phyloP scores from a whole-genome alignment of 2,113 vertebrate species.

The Budorcas taxicolor region DNA sequence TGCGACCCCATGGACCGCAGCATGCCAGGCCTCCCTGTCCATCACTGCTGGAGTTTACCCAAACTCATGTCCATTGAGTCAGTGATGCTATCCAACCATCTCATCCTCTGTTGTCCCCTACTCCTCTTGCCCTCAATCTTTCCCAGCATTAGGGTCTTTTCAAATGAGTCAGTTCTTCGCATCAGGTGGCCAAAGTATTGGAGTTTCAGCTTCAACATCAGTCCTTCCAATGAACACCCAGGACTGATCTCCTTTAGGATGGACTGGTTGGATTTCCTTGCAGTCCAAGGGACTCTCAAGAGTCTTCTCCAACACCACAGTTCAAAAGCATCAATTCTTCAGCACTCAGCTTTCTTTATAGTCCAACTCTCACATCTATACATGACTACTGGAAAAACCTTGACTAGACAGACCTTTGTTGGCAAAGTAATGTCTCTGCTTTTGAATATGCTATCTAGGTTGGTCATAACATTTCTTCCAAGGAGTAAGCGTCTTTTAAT shows the following conservation, averaged over 20 bases:
- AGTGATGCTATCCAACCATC: not conserved
- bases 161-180: not conserved
- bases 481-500: not conserved
- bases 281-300: not conserved
- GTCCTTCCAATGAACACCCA: not conserved
- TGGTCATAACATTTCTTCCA: not conserved
- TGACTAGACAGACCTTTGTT: not conserved
- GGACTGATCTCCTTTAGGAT: not conserved
- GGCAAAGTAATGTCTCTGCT: not conserved
- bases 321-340: not conserved
- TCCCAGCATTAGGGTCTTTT: not conserved
- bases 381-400: not conserved
- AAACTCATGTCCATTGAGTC: not conserved
- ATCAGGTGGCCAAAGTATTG: not conserved
- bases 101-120: not conserved
- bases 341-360: rapidly evolving
- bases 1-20: not conserved
- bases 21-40: not conserved
- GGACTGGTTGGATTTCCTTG: not conserved
- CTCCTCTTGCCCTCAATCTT: not conserved
- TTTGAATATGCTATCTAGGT: not conserved
- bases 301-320: not conserved
- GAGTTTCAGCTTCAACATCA: not conserved
- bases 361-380: not conserved
- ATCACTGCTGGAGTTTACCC: not conserved